These are phyloP conservation scores for Drosophila barbarae DNA, from an alignment of 2,888 invertebrate genomes.

Conservation along the genomic window DNA sequence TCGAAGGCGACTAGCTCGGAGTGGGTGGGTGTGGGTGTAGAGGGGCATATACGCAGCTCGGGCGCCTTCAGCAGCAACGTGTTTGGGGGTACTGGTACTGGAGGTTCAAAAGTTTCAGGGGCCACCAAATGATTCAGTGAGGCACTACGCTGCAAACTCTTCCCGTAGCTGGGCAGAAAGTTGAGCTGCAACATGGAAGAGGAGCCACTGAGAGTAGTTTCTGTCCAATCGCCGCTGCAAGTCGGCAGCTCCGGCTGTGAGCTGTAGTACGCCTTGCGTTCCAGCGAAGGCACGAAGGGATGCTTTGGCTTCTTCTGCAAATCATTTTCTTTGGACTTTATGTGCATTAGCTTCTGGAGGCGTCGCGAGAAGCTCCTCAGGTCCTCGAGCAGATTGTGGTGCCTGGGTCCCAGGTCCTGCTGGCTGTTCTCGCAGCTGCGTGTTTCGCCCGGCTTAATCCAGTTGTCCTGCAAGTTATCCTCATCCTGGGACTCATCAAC, in stretches of 20 bases:
- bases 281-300: constrained; percentile 38
- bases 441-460: constrained; percentile 77
- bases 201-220: constrained; percentile 37
- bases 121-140: constrained; percentile 40
- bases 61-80: constrained; percentile 64
- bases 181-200: constrained; percentile 59
- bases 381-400: constrained; percentile 71
- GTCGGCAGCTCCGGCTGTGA: constrained; percentile 75
- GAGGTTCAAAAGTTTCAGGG: constrained; percentile 25
- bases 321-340: constrained; percentile 33
- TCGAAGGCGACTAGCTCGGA: constrained; percentile 54
- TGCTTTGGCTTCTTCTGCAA: constrained; percentile 21
- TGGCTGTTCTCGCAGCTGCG: constrained; percentile 74
- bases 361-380: constrained; percentile 72
- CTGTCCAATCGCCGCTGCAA: constrained; percentile 35
- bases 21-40: constrained; percentile 77
- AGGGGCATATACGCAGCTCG: constrained; percentile 74
- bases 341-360: constrained; percentile 62
- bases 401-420: constrained; percentile 56
- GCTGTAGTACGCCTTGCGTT: constrained; percentile 70
- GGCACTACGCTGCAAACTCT: constrained; percentile 40
- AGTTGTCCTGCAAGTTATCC: constrained; percentile 65
- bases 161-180: constrained; percentile 54
- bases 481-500: constrained; percentile 34
- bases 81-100: constrained; percentile 35